Percentiles rank a stretch among this genome's conserved stretches.
These are phyloP conservation scores for Perithous albicinctus DNA, from an alignment of 2,888 invertebrate species.

Conservation along the genomic window DNA sequence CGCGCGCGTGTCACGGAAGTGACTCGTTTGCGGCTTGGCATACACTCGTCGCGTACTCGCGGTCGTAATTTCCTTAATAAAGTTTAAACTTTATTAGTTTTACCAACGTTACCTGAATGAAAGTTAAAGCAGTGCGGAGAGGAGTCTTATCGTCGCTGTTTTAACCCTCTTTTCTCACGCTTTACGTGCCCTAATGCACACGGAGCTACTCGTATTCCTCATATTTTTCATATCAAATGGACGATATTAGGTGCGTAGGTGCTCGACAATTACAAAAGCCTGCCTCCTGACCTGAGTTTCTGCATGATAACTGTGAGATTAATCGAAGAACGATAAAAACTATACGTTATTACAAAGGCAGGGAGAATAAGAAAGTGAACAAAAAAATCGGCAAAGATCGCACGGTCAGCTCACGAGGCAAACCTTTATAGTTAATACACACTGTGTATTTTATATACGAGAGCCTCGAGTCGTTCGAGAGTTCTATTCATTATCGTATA, in stretches of 20 bases:
- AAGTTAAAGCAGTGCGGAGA: constrained; percentile 15
- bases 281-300: background rate
- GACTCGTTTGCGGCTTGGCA: background rate
- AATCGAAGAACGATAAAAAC: constrained; percentile 37
- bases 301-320: constrained; percentile 10
- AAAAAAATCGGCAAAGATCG: constrained; percentile 37
- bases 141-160: constrained; percentile 42
- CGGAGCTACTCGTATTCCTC: background rate
- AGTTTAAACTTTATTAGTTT: constrained; percentile 55
- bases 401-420: constrained; percentile 33
- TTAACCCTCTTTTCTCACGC: constrained; percentile 63
- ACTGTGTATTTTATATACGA: constrained; percentile 38
- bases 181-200: background rate
- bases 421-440: constrained; percentile 36
- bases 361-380: background rate
- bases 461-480: constrained; percentile 41
- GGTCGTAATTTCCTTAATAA: constrained; percentile 33
- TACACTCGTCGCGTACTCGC: background rate
- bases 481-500: constrained; percentile 66
- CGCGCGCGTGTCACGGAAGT: constrained; percentile 10
- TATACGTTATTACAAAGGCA: background rate
- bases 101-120: background rate
- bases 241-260: constrained; percentile 41
- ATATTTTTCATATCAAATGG: background rate
- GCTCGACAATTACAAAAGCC: constrained; percentile 36